phyloP scores from a whole-genome alignment of 1,140 invertebrate species.

The Lepidurus apus region DNA sequence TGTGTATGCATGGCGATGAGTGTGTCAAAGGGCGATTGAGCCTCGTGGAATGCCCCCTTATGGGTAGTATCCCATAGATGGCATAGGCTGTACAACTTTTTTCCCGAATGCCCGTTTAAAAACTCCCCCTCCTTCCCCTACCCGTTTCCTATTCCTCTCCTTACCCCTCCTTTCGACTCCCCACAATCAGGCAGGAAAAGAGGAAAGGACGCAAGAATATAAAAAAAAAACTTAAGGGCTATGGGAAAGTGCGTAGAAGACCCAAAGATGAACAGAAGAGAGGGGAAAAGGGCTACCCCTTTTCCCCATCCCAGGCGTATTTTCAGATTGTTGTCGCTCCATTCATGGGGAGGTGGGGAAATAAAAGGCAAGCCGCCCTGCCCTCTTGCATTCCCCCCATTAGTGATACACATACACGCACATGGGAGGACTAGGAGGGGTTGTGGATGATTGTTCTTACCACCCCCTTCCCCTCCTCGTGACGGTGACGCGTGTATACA shows the following conservation, averaged over 20 bases:
- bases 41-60: neutral
- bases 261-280: no score
- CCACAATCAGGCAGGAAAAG: neutral
- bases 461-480: neutral
- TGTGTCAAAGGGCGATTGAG: no score
- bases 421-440: neutral
- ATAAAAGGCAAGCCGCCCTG: neutral
- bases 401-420: slow-evolving; percentile 17
- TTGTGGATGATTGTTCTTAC: neutral
- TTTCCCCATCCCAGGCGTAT: neutral
- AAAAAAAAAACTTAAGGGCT: neutral
- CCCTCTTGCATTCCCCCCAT: neutral
- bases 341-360: slow-evolving; percentile 8
- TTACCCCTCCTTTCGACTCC: neutral
- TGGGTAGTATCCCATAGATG: slow-evolving; percentile 21
- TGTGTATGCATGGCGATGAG: no score
- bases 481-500: neutral
- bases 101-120: neutral
- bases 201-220: neutral
- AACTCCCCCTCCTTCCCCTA: neutral
- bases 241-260: slow-evolving; percentile 3
- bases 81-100: slow-evolving; percentile 8
- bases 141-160: neutral
- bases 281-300: neutral
- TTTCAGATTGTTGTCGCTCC: slow-evolving; percentile 26